A percentile compares a stretch with the other conserved stretches of the same genome.
Conservation (phyloP, 2,888 invertebrate genomes). For the Crioceris asparagi region DNA sequence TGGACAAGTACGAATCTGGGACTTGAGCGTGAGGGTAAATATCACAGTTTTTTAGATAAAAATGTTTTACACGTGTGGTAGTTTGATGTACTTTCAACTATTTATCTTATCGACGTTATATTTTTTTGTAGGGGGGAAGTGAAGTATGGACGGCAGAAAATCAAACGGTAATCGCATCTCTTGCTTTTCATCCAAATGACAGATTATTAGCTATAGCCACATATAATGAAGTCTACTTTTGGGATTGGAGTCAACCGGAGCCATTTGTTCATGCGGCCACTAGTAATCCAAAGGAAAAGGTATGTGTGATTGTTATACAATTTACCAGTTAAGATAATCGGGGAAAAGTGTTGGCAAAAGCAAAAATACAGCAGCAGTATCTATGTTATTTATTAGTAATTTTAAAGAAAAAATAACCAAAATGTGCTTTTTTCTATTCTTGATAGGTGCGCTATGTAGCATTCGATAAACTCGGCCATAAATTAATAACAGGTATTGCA, state of each 20-base stretch:
- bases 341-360: too few species aligned
- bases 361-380: too few species aligned
- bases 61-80: too few species aligned
- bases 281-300: conserved; percentile 68
- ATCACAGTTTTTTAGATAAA: too few species aligned
- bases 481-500: conserved; percentile 75
- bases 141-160: conserved; percentile 69
- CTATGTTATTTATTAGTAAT: too few species aligned
- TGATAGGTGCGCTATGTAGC: conserved; percentile 67
- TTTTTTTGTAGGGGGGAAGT: conserved; percentile 60
- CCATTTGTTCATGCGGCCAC: conserved; percentile 68
- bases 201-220: conserved; percentile 77
- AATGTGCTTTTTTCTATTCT: conserved; percentile 13
- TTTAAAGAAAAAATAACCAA: too few species aligned
- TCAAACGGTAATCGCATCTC: conserved; percentile 69
- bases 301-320: too few species aligned
- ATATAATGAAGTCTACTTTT: conserved; percentile 73
- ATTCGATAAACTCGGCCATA: conserved; percentile 71
- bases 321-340: too few species aligned
- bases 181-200: conserved; percentile 79
- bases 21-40: conserved; percentile 47
- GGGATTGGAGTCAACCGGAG: conserved; percentile 76
- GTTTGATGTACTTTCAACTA: background rate
- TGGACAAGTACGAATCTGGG: conserved; percentile 86
- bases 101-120: background rate